Evolutionary conservation across 2,888 invertebrate species (phyloP).

Genomic region (Drymonia ruficornis): DNA sequence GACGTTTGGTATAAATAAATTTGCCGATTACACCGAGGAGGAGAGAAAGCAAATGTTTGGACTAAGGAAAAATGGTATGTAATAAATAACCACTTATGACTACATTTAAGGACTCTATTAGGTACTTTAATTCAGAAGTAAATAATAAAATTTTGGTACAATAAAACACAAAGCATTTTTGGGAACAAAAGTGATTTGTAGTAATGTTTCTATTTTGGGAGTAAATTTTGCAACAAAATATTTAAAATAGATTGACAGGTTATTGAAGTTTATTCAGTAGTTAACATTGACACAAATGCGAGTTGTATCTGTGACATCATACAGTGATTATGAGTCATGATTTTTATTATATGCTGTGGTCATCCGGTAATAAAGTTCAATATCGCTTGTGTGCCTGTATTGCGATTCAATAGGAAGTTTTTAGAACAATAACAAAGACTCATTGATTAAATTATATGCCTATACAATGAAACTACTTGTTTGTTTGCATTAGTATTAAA

Average conservation of each 20-base stretch:
- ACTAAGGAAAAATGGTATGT: constrained; percentile 23
- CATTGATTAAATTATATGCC: not conserved
- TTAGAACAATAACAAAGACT: not conserved
- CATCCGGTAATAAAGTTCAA: not conserved
- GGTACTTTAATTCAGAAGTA: no score
- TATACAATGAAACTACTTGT: no score
- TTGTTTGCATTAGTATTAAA: no score
- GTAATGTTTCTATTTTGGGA: no score
- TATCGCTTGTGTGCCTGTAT: not conserved
- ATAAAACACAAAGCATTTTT: no score
- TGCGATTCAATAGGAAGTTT: not conserved
- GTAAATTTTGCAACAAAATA: no score
- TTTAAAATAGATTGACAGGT: no score
- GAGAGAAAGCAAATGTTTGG: constrained; percentile 38
- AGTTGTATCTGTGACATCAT: not conserved
- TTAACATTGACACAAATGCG: not conserved
- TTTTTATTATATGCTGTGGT: not conserved
- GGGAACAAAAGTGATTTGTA: no score
- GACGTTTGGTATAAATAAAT: constrained; percentile 49
- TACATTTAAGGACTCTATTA: no score
- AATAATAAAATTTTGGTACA: no score
- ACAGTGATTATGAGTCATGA: not conserved
- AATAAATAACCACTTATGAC: not conserved
- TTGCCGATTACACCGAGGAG: constrained; percentile 52
- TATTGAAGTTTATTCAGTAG: not conserved